Base-by-base conservation (phyloP, 2,888 invertebrate species). In the Parnassius mnemosyne region DNA sequence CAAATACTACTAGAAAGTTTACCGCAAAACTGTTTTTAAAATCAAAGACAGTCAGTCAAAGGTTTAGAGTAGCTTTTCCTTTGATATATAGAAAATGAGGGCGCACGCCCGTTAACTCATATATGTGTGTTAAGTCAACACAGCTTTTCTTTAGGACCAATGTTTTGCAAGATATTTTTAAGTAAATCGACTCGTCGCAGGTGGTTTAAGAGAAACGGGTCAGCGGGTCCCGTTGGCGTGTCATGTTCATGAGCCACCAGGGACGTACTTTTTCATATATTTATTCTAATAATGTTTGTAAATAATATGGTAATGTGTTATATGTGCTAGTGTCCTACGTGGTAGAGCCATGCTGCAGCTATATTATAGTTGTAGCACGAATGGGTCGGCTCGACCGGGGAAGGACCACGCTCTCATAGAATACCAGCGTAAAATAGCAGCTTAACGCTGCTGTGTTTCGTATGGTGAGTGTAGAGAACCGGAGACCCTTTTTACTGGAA, bases 121-220 rank as follows among this genome's bases (percentile, higher is more conserved):
- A 79, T 85, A 88, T 88, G 87, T 89, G 78, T 87, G 89, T 87
- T 87, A 83, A 77, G 88, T 86, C 82, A 89, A 89, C 91, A 78
- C 80, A 77, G 82, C 81, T 89, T 90, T 85, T 87, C 87, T 89
- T 88, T 85, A 74, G 78, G 77, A 72, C 68, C 71, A 81, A 79
- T 81, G 84, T 83, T 88, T 85, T 79, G 80, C 69, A 78, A 85
- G 83, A 79, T 83, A 89, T 89, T 89, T 84, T 83, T 83, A 86
- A 81, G 84, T 83, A 87, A 89, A 90, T 90, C 89, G 87, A 89
- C 89, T 86, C 80, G 89, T 87, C 77, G 81, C 85, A 82, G 81
- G 78, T 84, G 84, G 82, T 78, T 82, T 81, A 78, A 79, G 83
- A 83, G 85, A 90, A 90, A 79, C 86, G 81, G 91, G 90, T 89